phyloP scores from a whole-genome alignment of 1,140 invertebrate species.

The Temnothorax curvispinosus region DNA sequence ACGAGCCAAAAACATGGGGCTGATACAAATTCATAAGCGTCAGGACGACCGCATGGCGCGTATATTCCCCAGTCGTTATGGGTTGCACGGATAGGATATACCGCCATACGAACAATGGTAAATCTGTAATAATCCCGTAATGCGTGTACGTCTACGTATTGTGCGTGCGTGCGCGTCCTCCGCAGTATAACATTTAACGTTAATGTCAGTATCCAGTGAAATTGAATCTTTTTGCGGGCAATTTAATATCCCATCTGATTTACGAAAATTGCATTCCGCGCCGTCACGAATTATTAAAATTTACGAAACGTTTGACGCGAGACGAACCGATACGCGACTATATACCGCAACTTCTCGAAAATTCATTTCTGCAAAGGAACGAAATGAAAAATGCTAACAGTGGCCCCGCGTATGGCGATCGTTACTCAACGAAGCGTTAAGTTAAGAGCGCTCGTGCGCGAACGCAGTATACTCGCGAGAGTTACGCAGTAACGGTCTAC shows the following conservation, averaged over 20 bases:
- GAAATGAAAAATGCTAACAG: slow-evolving; percentile 40
- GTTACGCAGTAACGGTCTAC: slow-evolving; percentile 32
- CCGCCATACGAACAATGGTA: slow-evolving; percentile 5
- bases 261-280: not conserved
- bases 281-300: not conserved
- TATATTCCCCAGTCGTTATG: not conserved
- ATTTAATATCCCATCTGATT: slow-evolving; percentile 27
- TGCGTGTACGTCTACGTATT: not conserved
- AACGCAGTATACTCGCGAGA: slow-evolving; percentile 37
- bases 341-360: slow-evolving; percentile 18
- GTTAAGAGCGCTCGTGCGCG: slow-evolving; percentile 55
- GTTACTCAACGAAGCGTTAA: slow-evolving; percentile 57
- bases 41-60: not conserved
- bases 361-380: slow-evolving; percentile 21
- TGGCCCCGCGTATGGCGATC: slow-evolving; percentile 25
- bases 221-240: slow-evolving; percentile 12
- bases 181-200: not conserved
- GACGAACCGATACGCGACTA: not conserved
- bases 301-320: slow-evolving; percentile 14
- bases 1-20: slow-evolving; percentile 15
- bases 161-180: not conserved
- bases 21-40: slow-evolving; percentile 56
- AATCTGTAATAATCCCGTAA: not conserved
- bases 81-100: slow-evolving; percentile 3
- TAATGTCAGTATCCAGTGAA: not conserved